phyloP scores from a whole-genome alignment of 2,113 vertebrate species.

The Stigmatopora nigra region DNA sequence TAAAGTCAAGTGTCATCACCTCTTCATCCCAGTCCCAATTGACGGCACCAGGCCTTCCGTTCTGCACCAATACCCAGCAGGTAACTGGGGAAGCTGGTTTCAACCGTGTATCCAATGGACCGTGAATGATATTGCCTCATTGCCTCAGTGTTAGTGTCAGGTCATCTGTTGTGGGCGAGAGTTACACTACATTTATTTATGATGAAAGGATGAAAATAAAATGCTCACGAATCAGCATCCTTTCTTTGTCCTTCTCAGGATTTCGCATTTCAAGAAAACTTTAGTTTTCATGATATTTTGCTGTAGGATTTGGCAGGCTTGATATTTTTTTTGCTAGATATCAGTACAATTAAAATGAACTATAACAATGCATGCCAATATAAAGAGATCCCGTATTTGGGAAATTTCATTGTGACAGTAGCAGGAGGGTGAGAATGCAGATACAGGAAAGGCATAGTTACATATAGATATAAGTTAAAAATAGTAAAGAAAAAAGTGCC shows the following conservation, averaged over 20 bases:
- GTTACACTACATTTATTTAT: not conserved
- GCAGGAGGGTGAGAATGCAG: no score
- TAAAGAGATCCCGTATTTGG: no score
- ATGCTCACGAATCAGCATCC: constrained; percentile 6
- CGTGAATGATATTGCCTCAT: constrained; percentile 23
- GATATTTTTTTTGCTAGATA: no score
- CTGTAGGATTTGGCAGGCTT: no score
- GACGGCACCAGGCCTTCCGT: constrained; percentile 9
- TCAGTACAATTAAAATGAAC: no score
- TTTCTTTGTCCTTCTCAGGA: constrained; percentile 10
- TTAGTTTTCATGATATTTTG: no score
- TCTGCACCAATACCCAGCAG: constrained; percentile 33
- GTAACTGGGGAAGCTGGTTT: constrained; percentile 32
- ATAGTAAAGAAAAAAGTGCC: no score
- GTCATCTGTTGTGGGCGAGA: constrained; percentile 5
- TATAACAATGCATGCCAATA: no score
- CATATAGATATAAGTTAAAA: no score
- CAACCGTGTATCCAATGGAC: constrained; percentile 54
- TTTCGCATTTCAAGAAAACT: not conserved
- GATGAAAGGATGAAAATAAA: constrained; percentile 33
- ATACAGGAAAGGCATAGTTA: no score
- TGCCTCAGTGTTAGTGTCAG: constrained; percentile 13
- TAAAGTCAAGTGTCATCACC: constrained; percentile 59
- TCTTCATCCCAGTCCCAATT: constrained; percentile 26
- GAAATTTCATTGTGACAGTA: no score